phyloP scores from a whole-genome alignment of 64 coral and sea anemone genomes.

The Hydrozoanthus tunicans region DNA sequence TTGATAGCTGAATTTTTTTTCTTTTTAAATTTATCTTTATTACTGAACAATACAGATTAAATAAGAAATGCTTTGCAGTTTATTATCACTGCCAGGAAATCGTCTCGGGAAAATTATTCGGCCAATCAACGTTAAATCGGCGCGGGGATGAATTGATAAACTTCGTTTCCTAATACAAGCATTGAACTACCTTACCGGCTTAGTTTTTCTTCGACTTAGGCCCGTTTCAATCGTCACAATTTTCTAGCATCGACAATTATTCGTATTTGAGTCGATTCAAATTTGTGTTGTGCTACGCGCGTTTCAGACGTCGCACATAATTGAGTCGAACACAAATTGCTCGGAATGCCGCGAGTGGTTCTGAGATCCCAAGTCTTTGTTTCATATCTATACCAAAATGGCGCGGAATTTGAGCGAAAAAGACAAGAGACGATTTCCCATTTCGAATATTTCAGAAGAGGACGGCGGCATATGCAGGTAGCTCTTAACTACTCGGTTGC shows the following conservation, averaged over 20 bases:
- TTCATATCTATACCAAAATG: constrained; percentile 19
- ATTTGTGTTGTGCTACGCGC: not conserved
- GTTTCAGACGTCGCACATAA: constrained; percentile 57
- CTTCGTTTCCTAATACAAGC: no score
- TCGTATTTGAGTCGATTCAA: constrained; percentile 36
- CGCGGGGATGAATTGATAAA: no score
- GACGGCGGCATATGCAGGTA: constrained; percentile 25
- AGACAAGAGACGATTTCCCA: constrained; percentile 7
- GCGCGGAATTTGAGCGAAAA: not conserved
- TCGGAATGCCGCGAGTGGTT: not conserved
- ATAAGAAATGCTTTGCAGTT: no score
- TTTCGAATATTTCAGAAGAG: constrained; percentile 23
- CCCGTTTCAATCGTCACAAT: constrained; percentile 46
- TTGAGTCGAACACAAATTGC: constrained; percentile 34
- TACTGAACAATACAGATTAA: no score
- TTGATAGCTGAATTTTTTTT: no score
- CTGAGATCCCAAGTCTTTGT: constrained; percentile 28
- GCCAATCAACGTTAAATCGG: no score
- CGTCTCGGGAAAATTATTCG: no score
- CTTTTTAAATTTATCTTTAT: no score
- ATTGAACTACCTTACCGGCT: no score
- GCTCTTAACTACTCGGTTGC: constrained; percentile 6
- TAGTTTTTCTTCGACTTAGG: not conserved
- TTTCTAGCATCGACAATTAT: constrained; percentile 23
- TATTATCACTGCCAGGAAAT: no score